These are phyloP conservation scores for Meriones unguiculatus DNA, from an alignment of 2,113 vertebrate species.

Conservation along the genomic window DNA sequence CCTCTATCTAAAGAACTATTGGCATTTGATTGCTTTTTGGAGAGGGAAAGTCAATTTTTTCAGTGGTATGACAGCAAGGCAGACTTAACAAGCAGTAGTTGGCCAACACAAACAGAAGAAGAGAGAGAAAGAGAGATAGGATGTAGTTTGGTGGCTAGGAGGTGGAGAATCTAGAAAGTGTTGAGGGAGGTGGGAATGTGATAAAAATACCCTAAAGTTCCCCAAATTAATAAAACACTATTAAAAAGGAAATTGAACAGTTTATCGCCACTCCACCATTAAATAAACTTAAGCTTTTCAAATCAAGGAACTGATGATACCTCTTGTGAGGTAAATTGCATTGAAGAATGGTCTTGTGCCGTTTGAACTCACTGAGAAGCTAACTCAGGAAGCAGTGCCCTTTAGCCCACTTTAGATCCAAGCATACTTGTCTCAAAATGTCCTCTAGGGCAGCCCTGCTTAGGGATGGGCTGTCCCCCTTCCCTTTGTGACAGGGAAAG, in stretches of 20 bases:
- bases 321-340: background rate
- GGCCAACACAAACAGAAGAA: background rate
- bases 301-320: too few species aligned
- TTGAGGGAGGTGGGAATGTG: too few species aligned
- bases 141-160: background rate
- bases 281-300: background rate
- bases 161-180: background rate
- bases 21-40: background rate
- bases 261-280: background rate
- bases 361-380: background rate
- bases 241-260: background rate
- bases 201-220: background rate
- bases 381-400: background rate
- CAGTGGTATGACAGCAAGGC: background rate
- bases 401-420: background rate
- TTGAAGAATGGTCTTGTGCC: background rate
- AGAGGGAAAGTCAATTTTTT: background rate
- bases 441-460: too few species aligned
- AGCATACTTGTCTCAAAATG: background rate
- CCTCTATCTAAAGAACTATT: background rate
- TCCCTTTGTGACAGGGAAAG: background rate
- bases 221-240: background rate
- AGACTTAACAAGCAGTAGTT: background rate
- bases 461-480: background rate
- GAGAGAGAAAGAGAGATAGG: too few species aligned